These are phyloP conservation scores for Halcyon smyrnensis DNA, from an alignment of 2,797 vertebrate genomes.

Conservation along the genomic window DNA sequence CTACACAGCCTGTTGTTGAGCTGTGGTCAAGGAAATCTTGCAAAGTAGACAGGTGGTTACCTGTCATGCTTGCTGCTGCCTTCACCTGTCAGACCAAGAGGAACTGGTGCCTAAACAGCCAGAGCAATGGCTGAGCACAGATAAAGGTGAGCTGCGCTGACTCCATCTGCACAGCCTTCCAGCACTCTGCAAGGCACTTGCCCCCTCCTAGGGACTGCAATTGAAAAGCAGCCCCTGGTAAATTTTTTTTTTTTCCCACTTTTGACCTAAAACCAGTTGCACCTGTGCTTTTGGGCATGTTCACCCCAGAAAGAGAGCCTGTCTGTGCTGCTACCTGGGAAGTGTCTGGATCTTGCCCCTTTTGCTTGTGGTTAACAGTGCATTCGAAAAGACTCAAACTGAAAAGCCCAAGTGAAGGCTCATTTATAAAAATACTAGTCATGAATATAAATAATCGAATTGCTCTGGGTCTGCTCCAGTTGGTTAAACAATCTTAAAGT, in stretches of 20 bases:
- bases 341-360: not conserved
- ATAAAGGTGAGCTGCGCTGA: rapidly evolving
- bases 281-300: not conserved
- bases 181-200: not conserved
- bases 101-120: not conserved
- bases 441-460: not conserved
- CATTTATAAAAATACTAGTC: not conserved
- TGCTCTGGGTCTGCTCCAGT: not conserved
- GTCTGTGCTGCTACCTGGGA: not conserved
- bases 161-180: not conserved
- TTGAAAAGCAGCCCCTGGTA: not conserved
- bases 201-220: not conserved
- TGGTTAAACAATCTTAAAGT: not conserved
- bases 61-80: not conserved
- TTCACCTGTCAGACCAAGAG: not conserved
- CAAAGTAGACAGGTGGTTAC: not conserved
- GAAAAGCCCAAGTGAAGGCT: not conserved
- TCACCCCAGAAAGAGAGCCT: not conserved
- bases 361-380: not conserved
- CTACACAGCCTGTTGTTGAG: not conserved
- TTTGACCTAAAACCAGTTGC: not conserved
- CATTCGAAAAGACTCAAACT: not conserved
- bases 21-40: not conserved
- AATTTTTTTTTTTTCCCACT: not conserved
- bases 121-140: not conserved